Evolutionary conservation across 2,113 vertebrate species (phyloP).

Genomic region (Nycticryphes semicollaris): DNA sequence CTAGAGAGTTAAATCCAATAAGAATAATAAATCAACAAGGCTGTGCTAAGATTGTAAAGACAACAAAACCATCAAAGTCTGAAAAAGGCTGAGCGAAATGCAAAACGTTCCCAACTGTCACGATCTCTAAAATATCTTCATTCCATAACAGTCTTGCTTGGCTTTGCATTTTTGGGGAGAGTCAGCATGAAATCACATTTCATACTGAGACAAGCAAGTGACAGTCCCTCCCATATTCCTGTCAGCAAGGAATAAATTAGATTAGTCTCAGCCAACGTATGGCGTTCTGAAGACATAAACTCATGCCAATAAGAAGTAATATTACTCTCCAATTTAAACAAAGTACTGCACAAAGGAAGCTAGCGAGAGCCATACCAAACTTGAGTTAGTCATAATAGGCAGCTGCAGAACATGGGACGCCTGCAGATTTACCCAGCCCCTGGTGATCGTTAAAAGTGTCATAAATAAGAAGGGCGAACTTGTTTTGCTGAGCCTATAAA

Average conservation of each 20-base stretch:
- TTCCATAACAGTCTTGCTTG: not conserved
- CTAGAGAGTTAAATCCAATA: not conserved
- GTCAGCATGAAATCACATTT: conserved; percentile 43
- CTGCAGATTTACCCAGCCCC: conserved; percentile 28
- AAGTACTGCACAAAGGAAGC: conserved; percentile 36
- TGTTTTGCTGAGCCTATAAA: conserved; percentile 29
- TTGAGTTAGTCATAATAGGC: conserved; percentile 58
- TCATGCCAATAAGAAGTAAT: conserved; percentile 48
- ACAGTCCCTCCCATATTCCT: conserved; percentile 49
- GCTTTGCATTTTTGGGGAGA: conserved; percentile 28
- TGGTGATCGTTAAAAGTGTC: not conserved
- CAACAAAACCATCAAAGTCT: not conserved
- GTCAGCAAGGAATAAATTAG: conserved; percentile 57
- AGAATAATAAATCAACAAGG: not conserved
- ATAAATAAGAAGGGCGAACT: conserved; percentile 17
- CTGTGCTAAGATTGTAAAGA: not conserved
- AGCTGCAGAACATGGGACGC: conserved; percentile 6
- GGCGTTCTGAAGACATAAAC: conserved; percentile 35
- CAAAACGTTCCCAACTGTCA: not conserved
- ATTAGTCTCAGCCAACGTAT: conserved; percentile 44
- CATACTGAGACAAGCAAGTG: conserved; percentile 22
- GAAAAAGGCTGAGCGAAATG: not conserved
- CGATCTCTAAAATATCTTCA: conserved; percentile 20
- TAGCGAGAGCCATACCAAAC: conserved; percentile 29
- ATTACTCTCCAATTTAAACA: conserved; percentile 52